Evolutionary conservation across 2,113 vertebrate genomes (phyloP), one percentile per base, ranked within the genome.

Genomic region (Pampusana beccarii): DNA sequence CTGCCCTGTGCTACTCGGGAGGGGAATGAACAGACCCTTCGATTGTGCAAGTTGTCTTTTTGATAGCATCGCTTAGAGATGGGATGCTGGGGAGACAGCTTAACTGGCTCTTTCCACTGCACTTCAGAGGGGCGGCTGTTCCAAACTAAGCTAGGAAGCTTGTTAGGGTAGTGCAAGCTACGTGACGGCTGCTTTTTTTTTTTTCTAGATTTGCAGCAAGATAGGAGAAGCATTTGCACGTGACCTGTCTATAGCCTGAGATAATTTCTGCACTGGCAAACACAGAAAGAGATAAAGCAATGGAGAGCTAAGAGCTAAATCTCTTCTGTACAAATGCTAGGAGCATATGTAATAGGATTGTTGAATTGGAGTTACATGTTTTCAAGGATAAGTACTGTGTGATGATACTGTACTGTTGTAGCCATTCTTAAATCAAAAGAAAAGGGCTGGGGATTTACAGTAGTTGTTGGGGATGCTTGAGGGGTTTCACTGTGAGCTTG

Each of bases 341-440:
- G 48, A 95, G 88, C 80, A 57, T 18, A 17, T 79, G 93, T 95
- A 96, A 96, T 81, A 94, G 95, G 95, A 96, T 95, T 93, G 92
- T 11, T 74, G 93, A 92, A 88, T 40, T 72, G 80, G 69, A 94
- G 93, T 81, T 96, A 44, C 88, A 42, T 69, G 80, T 89, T 92
- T 75, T 67, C 65, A 65, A 74, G 88, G 88, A 65, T 95, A 94
- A 95, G 80, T 36, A 28, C 64, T 67, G 64, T 50, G 36, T 84
- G 86, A 19, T 71, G 86, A 83, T 78, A 64, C 34, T 0, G 0
- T 67, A 36, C 61, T 73, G 58, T 16, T 26, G 20, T 34, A 90
- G 88, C 46, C 48, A 4, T 53, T 81, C 79, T 79, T 11, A 40
- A 18, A 86, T 48, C 80, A 57, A 46, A 82, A 31, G 46, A 46